Evolutionary conservation across 2,113 vertebrate species (phyloP), one percentile per base, ranked within the genome.

Genomic region (Lonchura striata): DNA sequence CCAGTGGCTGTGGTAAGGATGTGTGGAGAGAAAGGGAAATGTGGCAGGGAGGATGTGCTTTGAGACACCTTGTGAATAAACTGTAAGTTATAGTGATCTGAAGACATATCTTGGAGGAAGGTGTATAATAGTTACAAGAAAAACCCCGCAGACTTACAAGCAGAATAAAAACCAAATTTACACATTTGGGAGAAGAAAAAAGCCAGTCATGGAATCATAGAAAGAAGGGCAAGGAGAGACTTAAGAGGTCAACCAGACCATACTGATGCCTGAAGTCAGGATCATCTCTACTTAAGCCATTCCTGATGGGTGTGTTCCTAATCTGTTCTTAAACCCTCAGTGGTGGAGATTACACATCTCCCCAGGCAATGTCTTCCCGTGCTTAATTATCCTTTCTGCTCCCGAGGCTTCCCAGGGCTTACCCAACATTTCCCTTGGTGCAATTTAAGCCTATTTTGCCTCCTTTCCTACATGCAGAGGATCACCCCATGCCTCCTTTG

Each of bases 321-420:
- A 97, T 95, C 95, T 88, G 66, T 63, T 88, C 88, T 83, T 93
- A 93, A 97, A 90, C 85, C 60, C 79, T 83, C 79, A 20, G 41
- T 83, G 71, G 82, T 94, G 66, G 71, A 94, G 92, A 95, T 97
- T 95, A 95, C 96, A 77, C 76, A 95, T 95, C 92, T 94, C 90
- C 75, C 82, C 79, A 90, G 95, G 94, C 96, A 93, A 90, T 80
- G 82, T 90, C 84, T 61, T 88, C 71, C 54, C 2, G 0, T 92
- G 85, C 82, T 96, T 96, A 95, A 94, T 97, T 94, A 95, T 96
- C 95, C 71, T 77, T 41, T 3, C 82, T 35, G 65, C 68, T 95
- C 78, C 61, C 47, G 82, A 75, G 7, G 6, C 81, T 86, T 65
- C 68, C 54, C 86, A 63, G 57, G 18, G 30, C 96, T 88, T 50